Conservation (phyloP, 2,113 vertebrate species). For the Collichthys lucidus region DNA sequence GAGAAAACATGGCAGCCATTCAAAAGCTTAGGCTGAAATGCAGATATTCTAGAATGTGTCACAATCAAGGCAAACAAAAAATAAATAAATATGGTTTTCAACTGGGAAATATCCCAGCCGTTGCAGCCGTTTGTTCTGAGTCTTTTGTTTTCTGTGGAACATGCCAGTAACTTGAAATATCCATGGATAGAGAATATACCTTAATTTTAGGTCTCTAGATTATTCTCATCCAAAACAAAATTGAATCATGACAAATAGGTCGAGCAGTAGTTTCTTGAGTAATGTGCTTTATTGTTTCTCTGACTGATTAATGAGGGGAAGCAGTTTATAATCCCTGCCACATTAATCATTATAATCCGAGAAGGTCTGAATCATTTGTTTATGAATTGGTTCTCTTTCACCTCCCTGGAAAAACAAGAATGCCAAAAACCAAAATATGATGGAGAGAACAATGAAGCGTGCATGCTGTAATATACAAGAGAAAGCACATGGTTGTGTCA, state of each 20-base stretch:
- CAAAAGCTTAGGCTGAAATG: neutral
- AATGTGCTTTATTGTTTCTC: conserved; percentile 33
- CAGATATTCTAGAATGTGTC: neutral
- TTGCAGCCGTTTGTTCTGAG: conserved; percentile 20
- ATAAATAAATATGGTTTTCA: neutral
- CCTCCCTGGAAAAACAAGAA: neutral
- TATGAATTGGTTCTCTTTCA: conserved; percentile 26
- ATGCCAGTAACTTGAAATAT: neutral
- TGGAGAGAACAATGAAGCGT: conserved; percentile 37
- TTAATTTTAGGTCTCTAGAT: neutral
- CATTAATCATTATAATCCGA: conserved; percentile 41
- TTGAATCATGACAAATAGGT: conserved; percentile 12
- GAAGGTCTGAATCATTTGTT: conserved; percentile 55
- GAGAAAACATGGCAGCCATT: conserved; percentile 11
- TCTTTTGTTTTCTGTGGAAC: neutral
- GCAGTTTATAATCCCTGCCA: conserved; percentile 1
- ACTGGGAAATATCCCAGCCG: conserved; percentile 43
- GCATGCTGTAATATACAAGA: conserved; percentile 8
- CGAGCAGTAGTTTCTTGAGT: neutral
- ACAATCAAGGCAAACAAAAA: neutral
- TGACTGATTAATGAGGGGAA: conserved; percentile 48
- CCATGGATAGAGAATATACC: neutral
- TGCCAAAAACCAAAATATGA: conserved; percentile 13
- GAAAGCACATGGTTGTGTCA: conserved; percentile 12
- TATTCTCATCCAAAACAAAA: conserved; percentile 12